A percentile compares a stretch with the other conserved stretches of the same genome.
phyloP scores from a whole-genome alignment of 1,140 invertebrate species.

The Teleopsis dalmanni region DNA sequence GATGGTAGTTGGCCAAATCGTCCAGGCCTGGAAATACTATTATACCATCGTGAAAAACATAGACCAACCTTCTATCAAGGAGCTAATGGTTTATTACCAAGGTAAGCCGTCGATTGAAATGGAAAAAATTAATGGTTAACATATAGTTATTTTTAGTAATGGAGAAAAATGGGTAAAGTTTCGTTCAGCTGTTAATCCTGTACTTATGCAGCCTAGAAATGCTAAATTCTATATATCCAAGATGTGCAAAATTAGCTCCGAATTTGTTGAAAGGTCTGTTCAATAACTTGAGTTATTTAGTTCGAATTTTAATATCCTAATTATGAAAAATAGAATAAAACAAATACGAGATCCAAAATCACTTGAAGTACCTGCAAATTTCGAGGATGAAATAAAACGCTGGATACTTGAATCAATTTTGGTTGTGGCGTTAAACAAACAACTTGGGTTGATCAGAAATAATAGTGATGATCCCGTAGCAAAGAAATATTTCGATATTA shows the following conservation, averaged over 20 bases:
- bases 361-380: neutral
- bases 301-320: neutral
- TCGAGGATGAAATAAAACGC: constrained; percentile 37
- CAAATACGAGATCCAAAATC: neutral
- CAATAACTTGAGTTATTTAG: neutral
- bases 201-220: constrained; percentile 47
- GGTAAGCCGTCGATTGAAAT: neutral
- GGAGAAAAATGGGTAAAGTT: constrained; percentile 30
- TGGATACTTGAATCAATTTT: constrained; percentile 16
- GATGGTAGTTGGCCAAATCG: constrained; percentile 37
- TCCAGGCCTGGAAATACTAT: constrained; percentile 21
- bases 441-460: neutral
- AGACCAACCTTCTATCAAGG: constrained; percentile 28
- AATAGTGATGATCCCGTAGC: constrained; percentile 47
- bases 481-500: constrained; percentile 49
- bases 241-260: constrained; percentile 44
- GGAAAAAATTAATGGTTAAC: neutral
- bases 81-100: constrained; percentile 22
- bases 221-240: constrained; percentile 43
- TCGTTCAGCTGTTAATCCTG: constrained; percentile 42
- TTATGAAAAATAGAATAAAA: constrained; percentile 21
- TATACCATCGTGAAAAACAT: constrained; percentile 23
- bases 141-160: constrained; percentile 26
- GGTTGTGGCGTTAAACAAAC: neutral
- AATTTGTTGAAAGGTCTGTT: constrained; percentile 40